Base-by-base conservation (phyloP, 92 coral and sea anemone species). In the Nematostella vectensis region DNA sequence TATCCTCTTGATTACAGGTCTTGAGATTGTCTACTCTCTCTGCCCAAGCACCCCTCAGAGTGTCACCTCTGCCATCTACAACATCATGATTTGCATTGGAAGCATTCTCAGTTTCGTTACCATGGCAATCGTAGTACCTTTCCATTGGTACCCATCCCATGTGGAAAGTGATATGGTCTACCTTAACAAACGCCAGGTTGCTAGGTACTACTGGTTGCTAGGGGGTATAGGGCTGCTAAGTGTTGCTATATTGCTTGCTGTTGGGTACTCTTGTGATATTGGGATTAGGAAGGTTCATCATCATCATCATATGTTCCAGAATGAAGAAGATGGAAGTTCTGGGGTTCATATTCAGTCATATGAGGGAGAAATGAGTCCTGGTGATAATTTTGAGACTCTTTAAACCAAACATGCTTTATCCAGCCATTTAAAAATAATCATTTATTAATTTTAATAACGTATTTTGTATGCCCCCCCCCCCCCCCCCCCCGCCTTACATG, bases 31-130 rank as follows among this genome's bases (percentile, higher is more conserved):
- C 11, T 75, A 76, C 38, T 19, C 77, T 12, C 69, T 82, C 58
- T 88, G 91, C 31, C 84, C 96, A 0, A 54, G 67, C 55, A 81
- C 85, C 22, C 80, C 86, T 53, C 96, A 82, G 24, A 82, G 96
- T 31, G 68, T 91, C 13, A 77, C 86, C 26, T 78, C 95, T 19
- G 98, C 91, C 16, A 58, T 91, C 29, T 87, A 69, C 58, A 86
- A 86, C 55, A 27, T 78, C 19, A 79, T 68, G 71, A 78, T 77
- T 68, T 70, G 96, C 38, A 38, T 50, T 3, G 98, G 98, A 9
- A 81, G 83, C 55, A 58, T 91, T 9, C 61, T 81, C 1, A 84
- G 96, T 36, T 64, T 79, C 20, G 57, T 76, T 11, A 38, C 85
- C 37, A 47, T 91, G 47, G 72, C 71, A 1, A 60, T 80, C 31